Percentiles rank a stretch among this genome's conserved stretches.
These are phyloP conservation scores for Micoletzkya japonica DNA, from an alignment of 2,888 invertebrate genomes.

Conservation along the genomic window DNA sequence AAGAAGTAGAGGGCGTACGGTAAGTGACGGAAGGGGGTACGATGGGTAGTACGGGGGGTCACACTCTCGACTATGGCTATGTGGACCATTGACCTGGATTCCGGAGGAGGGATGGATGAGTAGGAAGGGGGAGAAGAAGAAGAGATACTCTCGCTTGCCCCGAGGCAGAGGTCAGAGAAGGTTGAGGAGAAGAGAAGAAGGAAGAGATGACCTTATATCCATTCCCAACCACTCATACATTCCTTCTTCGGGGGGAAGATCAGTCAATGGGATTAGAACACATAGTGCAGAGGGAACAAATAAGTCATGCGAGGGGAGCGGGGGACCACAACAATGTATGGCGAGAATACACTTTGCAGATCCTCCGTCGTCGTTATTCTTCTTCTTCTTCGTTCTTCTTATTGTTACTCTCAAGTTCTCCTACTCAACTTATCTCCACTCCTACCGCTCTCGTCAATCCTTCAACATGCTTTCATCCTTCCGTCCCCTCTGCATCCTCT, in stretches of 20 bases:
- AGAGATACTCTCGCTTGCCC: too few relatives aligned
- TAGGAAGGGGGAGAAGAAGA: too few relatives aligned
- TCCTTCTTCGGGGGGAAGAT: too few relatives aligned
- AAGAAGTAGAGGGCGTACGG: constrained; percentile 22
- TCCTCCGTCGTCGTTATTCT: constrained; percentile 10
- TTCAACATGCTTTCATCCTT: constrained; percentile 24
- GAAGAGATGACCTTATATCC: too few relatives aligned
- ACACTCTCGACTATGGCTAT: not conserved
- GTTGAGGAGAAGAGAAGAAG: too few relatives aligned
- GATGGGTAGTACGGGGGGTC: not conserved
- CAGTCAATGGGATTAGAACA: too few relatives aligned
- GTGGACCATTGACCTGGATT: constrained; percentile 23
- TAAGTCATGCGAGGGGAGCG: too few relatives aligned
- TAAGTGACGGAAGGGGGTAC: constrained; percentile 4
- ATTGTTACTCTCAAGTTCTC: not conserved
- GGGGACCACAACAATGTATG: too few relatives aligned
- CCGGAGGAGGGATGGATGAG: not conserved
- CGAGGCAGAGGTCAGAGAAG: too few relatives aligned
- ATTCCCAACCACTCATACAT: too few relatives aligned
- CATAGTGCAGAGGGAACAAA: too few relatives aligned
- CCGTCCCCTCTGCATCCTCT: constrained; percentile 14
- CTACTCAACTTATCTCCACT: not conserved
- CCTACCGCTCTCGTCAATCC: constrained; percentile 8
- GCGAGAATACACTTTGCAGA: too few relatives aligned
- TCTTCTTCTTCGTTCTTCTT: constrained; percentile 15